Conservation (phyloP, 1,140 invertebrate species). For the Asobara japonica region DNA sequence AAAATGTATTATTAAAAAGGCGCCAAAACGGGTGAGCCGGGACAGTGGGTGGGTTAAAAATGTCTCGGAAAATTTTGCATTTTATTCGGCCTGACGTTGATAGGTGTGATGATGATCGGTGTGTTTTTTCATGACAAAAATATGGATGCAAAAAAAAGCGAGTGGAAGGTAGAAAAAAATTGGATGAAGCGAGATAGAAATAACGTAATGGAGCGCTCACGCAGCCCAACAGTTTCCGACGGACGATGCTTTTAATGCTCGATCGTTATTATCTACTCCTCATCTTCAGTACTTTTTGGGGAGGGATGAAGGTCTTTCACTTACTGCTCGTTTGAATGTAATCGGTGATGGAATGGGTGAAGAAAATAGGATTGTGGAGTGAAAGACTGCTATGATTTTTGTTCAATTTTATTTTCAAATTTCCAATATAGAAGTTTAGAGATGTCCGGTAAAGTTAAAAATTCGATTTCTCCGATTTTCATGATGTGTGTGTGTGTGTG, state of each 20-base stretch:
- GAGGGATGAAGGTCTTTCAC: background rate
- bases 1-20: background rate
- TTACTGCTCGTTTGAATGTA: background rate
- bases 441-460: too few relatives aligned
- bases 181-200: background rate
- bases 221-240: background rate
- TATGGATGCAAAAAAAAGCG: background rate
- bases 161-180: background rate
- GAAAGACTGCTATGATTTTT: background rate
- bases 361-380: background rate
- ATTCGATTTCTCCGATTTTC: too few relatives aligned
- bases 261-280: constrained; percentile 1
- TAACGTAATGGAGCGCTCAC: background rate
- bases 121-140: background rate
- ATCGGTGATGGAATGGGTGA: background rate
- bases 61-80: background rate
- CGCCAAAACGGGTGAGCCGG: background rate
- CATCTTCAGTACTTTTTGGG: background rate
- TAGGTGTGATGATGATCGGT: constrained; percentile 1
- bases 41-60: too few relatives aligned
- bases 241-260: background rate
- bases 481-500: too few relatives aligned
- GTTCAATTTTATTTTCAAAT: background rate
- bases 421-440: too few relatives aligned
- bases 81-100: background rate